These are phyloP conservation scores for Hafferia zeledoni DNA, from an alignment of 2,797 vertebrate species.

Conservation along the genomic window DNA sequence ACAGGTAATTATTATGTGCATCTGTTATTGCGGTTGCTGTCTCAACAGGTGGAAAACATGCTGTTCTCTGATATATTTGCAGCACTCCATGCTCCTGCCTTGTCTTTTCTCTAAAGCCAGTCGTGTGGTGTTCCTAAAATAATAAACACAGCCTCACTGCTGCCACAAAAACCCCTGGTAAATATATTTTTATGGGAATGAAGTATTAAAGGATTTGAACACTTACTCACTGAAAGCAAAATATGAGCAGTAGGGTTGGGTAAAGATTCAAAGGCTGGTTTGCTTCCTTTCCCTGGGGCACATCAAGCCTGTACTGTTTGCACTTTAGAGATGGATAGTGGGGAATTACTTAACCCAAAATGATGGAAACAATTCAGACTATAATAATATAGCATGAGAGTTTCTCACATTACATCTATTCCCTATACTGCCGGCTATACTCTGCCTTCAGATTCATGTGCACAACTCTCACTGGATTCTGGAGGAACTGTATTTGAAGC, in stretches of 20 bases:
- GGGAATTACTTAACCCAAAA: conserved; percentile 68
- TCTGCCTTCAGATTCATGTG: conserved; percentile 39
- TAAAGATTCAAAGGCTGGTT: conserved; percentile 65
- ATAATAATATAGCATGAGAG: conserved; percentile 53
- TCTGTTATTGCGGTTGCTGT: conserved; percentile 57
- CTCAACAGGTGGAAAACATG: conserved; percentile 66
- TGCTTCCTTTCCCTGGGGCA: conserved; percentile 58
- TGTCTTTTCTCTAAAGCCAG: conserved; percentile 47
- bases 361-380: conserved; percentile 65
- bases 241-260: conserved; percentile 62
- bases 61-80: conserved; percentile 57
- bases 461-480: conserved; percentile 35
- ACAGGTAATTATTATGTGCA: conserved; percentile 63
- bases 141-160: conserved; percentile 54
- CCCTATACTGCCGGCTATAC: conserved; percentile 40
- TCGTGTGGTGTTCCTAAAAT: conserved; percentile 36
- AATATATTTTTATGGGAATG: conserved; percentile 68
- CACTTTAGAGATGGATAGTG: conserved; percentile 62
- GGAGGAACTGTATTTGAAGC: background rate
- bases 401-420: conserved; percentile 65
- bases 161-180: conserved; percentile 56
- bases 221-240: conserved; percentile 69
- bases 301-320: conserved; percentile 50
- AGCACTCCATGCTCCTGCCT: conserved; percentile 30
- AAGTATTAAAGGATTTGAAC: conserved; percentile 72